phyloP scores from a whole-genome alignment of 2,888 invertebrate species.

The Hydraecia micacea region DNA sequence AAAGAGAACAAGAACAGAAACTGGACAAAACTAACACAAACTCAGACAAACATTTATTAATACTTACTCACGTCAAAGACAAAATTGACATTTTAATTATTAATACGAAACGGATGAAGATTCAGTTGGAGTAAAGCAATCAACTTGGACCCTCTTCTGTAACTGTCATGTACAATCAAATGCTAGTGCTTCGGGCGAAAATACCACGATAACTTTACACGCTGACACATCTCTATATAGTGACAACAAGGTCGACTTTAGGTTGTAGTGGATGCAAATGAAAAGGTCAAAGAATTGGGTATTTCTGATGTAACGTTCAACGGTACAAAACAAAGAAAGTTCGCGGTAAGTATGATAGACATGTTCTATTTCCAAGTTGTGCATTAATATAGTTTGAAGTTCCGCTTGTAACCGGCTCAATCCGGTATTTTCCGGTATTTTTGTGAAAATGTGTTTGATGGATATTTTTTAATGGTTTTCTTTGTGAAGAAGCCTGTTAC shows the following conservation, averaged over 20 bases:
- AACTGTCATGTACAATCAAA: conserved; percentile 81
- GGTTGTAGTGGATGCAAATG: not conserved
- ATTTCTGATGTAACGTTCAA: conserved; percentile 55
- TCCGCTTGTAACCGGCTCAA: conserved; percentile 49
- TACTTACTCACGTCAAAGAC: conserved; percentile 61
- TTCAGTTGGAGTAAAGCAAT: conserved; percentile 76
- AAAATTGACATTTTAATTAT: conserved; percentile 68
- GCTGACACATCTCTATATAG: conserved; percentile 12
- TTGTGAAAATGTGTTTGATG: not conserved
- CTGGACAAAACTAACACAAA: conserved; percentile 39
- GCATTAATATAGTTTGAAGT: conserved; percentile 50
- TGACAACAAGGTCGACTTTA: conserved; percentile 23
- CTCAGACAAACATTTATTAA: conserved; percentile 58
- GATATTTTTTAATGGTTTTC: not conserved
- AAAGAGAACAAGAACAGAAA: conserved; percentile 20
- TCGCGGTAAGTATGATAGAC: conserved; percentile 60
- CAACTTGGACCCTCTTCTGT: conserved; percentile 77
- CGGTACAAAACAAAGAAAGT: conserved; percentile 60
- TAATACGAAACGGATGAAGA: conserved; percentile 72
- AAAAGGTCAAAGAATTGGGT: conserved; percentile 31
- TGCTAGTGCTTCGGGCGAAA: conserved; percentile 60
- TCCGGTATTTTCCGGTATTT: too few species aligned
- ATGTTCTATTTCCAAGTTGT: conserved; percentile 60
- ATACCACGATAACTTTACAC: conserved; percentile 6
- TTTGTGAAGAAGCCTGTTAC: not conserved